Percentiles rank a stretch among this genome's conserved stretches.
These are phyloP conservation scores for Lagenorhynchus albirostris DNA, from an alignment of 2,113 vertebrate species.

Conservation along the genomic window DNA sequence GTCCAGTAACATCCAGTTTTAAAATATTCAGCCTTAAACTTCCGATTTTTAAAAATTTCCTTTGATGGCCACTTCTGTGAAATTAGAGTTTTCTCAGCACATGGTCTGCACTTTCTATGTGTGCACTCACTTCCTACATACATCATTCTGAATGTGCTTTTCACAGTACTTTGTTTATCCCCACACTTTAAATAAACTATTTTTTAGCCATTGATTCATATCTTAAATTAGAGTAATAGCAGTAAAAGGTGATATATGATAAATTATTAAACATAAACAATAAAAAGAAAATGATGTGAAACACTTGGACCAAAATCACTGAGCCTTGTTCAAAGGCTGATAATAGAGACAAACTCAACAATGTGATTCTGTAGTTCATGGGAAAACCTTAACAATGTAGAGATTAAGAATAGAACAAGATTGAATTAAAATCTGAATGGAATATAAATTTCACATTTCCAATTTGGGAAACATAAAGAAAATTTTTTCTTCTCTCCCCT, in stretches of 20 bases:
- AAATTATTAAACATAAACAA: background rate
- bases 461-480: background rate
- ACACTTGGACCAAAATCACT: background rate
- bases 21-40: background rate
- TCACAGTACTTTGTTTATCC: background rate
- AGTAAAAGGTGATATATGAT: background rate
- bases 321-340: background rate
- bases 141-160: background rate
- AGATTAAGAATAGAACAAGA: background rate
- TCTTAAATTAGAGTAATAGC: background rate
- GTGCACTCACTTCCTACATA: background rate
- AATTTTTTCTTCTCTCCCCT: background rate
- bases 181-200: background rate
- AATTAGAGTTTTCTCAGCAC: background rate
- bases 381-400: background rate
- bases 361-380: background rate
- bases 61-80: background rate
- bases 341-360: background rate
- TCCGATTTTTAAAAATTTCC: background rate
- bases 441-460: background rate
- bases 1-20: background rate
- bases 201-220: background rate
- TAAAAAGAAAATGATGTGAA: constrained; percentile 2
- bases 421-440: background rate
- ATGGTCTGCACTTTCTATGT: background rate